Evolutionary conservation across 1,140 invertebrate species (phyloP).

Genomic region (Dryas iulia): DNA sequence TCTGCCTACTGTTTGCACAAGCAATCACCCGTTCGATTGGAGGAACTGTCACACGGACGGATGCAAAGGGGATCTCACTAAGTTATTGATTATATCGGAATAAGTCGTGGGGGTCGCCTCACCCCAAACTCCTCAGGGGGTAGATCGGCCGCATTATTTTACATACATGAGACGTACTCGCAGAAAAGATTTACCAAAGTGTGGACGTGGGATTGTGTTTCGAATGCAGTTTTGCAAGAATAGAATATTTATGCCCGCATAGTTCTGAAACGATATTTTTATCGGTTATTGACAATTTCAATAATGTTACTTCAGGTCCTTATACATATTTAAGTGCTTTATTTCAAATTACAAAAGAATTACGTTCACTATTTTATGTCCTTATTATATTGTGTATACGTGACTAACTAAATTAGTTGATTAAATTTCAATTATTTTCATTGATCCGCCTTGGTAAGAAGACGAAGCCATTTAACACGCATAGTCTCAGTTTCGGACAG

Average conservation of each 20-base stretch:
- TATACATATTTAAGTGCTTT: background rate
- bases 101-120: constrained; percentile 65
- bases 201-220: constrained; percentile 35
- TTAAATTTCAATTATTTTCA: no score
- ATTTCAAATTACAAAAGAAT: no score
- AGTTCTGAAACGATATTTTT: constrained; percentile 9
- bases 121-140: constrained; percentile 40
- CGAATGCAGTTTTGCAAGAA: constrained; percentile 25
- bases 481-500: no score
- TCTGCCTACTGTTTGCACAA: constrained; percentile 21
- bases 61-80: constrained; percentile 79
- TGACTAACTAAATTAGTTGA: no score
- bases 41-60: constrained; percentile 74
- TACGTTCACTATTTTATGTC: no score
- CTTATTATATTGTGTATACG: no score
- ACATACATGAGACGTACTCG: constrained; percentile 77
- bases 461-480: no score
- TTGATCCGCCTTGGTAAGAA: no score
- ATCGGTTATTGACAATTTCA: constrained; percentile 11
- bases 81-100: constrained; percentile 80
- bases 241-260: constrained; percentile 26
- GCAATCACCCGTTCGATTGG: constrained; percentile 57
- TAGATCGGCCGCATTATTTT: constrained; percentile 78
- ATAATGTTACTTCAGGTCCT: background rate
- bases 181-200: constrained; percentile 56